A percentile compares a stretch with the other conserved stretches of the same genome.
Conservation (phyloP, 2,113 vertebrate species). For the Paralichthys olivaceus region DNA sequence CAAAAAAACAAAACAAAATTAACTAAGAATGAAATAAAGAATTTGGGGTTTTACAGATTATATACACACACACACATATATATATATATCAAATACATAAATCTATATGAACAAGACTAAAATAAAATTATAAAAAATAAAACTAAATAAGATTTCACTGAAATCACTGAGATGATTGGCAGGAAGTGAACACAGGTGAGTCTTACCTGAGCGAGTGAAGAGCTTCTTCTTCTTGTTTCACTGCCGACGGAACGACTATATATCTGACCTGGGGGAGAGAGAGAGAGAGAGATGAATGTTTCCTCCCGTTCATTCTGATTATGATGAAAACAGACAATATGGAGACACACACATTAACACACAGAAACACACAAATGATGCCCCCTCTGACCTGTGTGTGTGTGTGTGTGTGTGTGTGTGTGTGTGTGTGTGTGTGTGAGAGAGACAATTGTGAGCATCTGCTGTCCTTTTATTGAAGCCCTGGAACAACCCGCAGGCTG, state of each 20-base stretch:
- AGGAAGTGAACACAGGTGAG: not conserved
- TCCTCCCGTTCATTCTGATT: constrained; percentile 49
- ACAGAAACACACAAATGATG: constrained; percentile 41
- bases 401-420: constrained; percentile 12
- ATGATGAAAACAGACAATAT: constrained; percentile 53
- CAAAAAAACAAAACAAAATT: too few relatives aligned
- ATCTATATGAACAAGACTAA: too few relatives aligned
- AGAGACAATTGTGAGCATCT: constrained; percentile 69
- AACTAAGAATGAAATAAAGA: too few relatives aligned
- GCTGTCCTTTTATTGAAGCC: constrained; percentile 71
- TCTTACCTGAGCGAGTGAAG: constrained; percentile 50
- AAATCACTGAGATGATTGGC: too few relatives aligned
- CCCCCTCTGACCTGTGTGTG: constrained; percentile 31
- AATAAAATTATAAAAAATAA: too few relatives aligned
- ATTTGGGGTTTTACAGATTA: too few relatives aligned
- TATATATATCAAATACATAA: too few relatives aligned
- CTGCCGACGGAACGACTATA: constrained; percentile 18
- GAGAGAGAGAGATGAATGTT: not conserved
- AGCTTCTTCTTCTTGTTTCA: constrained; percentile 6
- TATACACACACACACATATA: too few relatives aligned
- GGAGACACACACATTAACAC: constrained; percentile 37
- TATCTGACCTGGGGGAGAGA: constrained; percentile 16
- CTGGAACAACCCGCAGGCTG: constrained; percentile 75
- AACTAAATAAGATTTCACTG: too few relatives aligned
- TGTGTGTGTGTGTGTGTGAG: not conserved